Conservation (phyloP, 1,140 invertebrate genomes). For the Ceratina australensis region DNA sequence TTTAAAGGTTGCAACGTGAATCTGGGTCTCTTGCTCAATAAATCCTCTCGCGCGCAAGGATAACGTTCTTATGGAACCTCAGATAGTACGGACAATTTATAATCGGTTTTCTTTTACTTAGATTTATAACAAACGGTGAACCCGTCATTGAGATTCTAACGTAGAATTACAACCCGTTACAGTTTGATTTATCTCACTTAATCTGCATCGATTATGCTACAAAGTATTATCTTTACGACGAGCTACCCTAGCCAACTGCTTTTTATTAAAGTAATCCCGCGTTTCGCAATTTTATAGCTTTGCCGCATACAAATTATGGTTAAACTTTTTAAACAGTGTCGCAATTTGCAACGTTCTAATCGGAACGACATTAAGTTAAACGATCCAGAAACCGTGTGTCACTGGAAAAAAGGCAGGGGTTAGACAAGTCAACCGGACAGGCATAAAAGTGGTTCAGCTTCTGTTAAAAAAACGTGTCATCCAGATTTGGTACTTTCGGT, state of each 20-base stretch:
- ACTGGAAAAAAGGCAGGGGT: too few relatives aligned
- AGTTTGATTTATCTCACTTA: neutral
- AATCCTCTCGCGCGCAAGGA: neutral
- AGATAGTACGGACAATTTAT: neutral
- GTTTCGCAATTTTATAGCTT: neutral
- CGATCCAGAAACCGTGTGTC: too few relatives aligned
- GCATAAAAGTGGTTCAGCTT: too few relatives aligned
- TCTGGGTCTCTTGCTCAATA: conserved; percentile 5
- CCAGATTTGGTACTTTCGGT: neutral
- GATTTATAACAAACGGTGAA: too few relatives aligned
- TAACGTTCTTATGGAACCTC: neutral
- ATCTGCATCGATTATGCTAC: neutral
- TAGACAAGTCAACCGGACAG: too few relatives aligned
- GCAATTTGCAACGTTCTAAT: too few relatives aligned
- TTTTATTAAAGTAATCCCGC: neutral
- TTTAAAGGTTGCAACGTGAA: neutral
- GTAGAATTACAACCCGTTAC: neutral
- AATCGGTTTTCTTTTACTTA: neutral
- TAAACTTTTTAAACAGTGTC: neutral
- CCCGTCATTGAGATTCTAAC: neutral
- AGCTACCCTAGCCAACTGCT: neutral
- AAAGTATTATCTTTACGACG: neutral
- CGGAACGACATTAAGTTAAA: too few relatives aligned
- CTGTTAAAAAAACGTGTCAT: neutral
- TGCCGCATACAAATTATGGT: neutral